phyloP scores from a whole-genome alignment of 2,113 vertebrate genomes.

The Ictalurus punctatus region DNA sequence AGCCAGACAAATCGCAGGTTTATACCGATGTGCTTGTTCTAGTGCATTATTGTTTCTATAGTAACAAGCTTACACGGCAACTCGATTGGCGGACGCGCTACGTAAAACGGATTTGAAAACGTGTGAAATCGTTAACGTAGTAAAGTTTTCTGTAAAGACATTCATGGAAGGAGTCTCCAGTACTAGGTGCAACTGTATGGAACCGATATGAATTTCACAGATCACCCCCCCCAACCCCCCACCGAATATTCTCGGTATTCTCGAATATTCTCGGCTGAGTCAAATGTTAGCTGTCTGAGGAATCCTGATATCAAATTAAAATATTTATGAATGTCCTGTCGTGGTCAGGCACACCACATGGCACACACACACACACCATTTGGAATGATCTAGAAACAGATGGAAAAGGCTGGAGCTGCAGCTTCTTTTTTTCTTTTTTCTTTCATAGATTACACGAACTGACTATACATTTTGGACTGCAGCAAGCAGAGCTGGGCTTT shows the following conservation, averaged over 20 bases:
- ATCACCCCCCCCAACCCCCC: no score
- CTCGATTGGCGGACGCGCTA: background rate
- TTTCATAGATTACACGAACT: background rate
- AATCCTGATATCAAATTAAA: background rate
- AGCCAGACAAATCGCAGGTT: background rate
- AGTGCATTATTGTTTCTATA: background rate
- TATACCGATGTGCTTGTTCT: background rate
- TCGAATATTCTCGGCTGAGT: background rate
- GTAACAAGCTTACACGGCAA: background rate
- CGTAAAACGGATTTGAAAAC: background rate
- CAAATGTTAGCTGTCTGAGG: background rate
- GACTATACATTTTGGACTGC: constrained; percentile 19
- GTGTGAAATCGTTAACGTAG: background rate
- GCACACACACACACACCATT: background rate
- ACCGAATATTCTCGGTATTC: background rate
- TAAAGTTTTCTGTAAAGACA: background rate
- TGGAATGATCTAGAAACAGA: constrained; percentile 22
- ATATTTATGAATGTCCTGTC: background rate
- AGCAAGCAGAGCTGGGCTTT: constrained; percentile 8
- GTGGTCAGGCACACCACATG: constrained; percentile 1
- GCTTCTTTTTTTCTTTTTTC: background rate
- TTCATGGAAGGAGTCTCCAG: constrained; percentile 2
- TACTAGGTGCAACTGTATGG: background rate
- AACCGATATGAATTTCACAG: no score
- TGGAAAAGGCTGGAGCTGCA: constrained; percentile 20